Evolutionary conservation across 1,140 invertebrate genomes (phyloP).

Genomic region (Drosophila paulistorum): DNA sequence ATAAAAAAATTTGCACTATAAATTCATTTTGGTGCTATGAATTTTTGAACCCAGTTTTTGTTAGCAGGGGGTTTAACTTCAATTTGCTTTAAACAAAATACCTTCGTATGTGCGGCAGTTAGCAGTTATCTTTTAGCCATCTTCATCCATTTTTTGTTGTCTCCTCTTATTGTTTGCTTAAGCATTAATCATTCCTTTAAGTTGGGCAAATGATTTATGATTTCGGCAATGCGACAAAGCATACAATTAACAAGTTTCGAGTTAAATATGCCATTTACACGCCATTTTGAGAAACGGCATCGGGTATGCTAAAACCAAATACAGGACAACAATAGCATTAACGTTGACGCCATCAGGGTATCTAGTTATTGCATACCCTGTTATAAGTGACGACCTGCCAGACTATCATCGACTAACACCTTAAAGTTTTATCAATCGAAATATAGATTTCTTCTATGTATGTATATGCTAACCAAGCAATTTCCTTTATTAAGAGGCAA

Average conservation of each 20-base stretch:
- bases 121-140: background rate
- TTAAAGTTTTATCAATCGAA: too few species aligned
- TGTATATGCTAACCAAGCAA: too few species aligned
- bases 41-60: background rate
- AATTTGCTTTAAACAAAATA: conserved; percentile 1
- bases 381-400: background rate
- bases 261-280: conserved; percentile 61
- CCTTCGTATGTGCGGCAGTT: background rate
- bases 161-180: background rate
- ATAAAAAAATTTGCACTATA: conserved; percentile 11
- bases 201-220: conserved; percentile 53
- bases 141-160: background rate
- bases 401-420: too few species aligned
- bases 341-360: too few species aligned
- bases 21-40: conserved; percentile 6
- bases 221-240: conserved; percentile 53
- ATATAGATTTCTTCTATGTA: too few species aligned
- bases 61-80: background rate
- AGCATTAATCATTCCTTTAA: conserved; percentile 46
- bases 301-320: background rate
- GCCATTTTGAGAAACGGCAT: conserved; percentile 31
- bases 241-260: conserved; percentile 56
- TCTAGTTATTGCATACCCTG: conserved; percentile 3
- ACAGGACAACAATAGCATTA: conserved; percentile 5
- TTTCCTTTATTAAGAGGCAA: too few species aligned